These are phyloP conservation scores for Dicerorhinus sumatrensis DNA, from an alignment of 2,113 vertebrate species.

Conservation along the genomic window DNA sequence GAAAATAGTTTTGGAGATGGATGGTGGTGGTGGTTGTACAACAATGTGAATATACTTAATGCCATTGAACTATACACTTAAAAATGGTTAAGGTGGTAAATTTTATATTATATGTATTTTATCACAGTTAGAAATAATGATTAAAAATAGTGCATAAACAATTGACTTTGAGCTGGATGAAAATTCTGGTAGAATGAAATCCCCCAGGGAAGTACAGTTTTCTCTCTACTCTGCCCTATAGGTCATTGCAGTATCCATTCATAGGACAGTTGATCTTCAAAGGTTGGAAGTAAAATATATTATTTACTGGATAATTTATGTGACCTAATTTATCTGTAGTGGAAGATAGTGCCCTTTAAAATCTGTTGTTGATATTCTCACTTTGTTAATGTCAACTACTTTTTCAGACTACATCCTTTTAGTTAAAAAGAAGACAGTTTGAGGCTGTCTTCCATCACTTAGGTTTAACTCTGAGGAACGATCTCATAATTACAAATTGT, in stretches of 20 bases:
- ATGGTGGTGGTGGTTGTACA: too few relatives aligned
- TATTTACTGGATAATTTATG: neutral
- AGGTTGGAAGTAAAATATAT: neutral
- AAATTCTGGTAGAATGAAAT: slow-evolving; percentile 36
- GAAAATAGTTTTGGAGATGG: neutral
- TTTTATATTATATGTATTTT: neutral
- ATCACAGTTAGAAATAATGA: neutral
- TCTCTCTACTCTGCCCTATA: neutral
- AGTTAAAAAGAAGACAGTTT: neutral
- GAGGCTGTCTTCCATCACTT: neutral
- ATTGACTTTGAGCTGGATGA: neutral
- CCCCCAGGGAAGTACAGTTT: neutral
- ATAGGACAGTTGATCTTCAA: neutral
- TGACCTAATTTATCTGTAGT: neutral
- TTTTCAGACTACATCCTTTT: neutral
- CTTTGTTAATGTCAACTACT: neutral
- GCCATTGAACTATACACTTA: neutral
- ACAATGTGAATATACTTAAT: too few relatives aligned
- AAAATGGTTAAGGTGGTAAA: neutral
- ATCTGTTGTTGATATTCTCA: neutral
- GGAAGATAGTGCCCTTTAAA: neutral
- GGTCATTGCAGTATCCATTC: neutral
- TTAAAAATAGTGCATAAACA: neutral
- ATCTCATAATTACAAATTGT: neutral
- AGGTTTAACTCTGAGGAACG: neutral